Base-by-base conservation (phyloP, 2,113 vertebrate species). In the Lophius piscatorius region DNA sequence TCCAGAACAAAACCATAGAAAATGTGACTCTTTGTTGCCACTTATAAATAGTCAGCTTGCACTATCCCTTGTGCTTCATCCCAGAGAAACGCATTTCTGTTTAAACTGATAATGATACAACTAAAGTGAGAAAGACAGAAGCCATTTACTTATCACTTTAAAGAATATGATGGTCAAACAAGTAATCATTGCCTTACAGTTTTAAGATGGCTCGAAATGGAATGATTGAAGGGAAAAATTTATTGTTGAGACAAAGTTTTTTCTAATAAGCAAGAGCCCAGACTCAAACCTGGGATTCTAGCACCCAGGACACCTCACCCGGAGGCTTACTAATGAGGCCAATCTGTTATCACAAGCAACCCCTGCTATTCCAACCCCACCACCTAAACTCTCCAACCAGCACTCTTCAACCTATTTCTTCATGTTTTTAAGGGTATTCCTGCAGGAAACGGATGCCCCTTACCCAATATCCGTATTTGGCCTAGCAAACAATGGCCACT, bases 291-390 rank as follows among this genome's bases (percentile, higher is more conserved):
- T 67, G 45, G 41, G 45, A 71, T 64, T 82, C 68, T n/a, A 4
- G 50, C 64, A 72, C 76, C 74, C 64, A 12, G 35, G 64, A 50
- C 44, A 69, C 63, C 70, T 54, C 64, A 66, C 69, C 16, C 8
- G 70, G 70, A 70, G 82, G 62, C 85, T 84, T 76, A 75, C 88
- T 92, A 92, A 86, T 84, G 85, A 82, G 80, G 66, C 72, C 64
- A 78, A 59, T 78, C 58, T 38, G 38, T 26, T 49, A 54, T 76
- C 64, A 41, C 60, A 76, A 40, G 49, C 64, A 63, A 81, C 45
- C 34, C 62, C 70, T 60, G 11, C 29, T 10, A 31, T 31, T 28
- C 26, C 26, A 28, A 4, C 49, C 42, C 10, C 10, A 14, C 29
- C 11, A 2, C 31, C 48, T 62, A 82, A 88, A 87, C 77, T 66